Percentiles rank a stretch among this genome's conserved stretches.
These are phyloP conservation scores for Grallaria varia DNA, from an alignment of 2,113 vertebrate species.

Conservation along the genomic window DNA sequence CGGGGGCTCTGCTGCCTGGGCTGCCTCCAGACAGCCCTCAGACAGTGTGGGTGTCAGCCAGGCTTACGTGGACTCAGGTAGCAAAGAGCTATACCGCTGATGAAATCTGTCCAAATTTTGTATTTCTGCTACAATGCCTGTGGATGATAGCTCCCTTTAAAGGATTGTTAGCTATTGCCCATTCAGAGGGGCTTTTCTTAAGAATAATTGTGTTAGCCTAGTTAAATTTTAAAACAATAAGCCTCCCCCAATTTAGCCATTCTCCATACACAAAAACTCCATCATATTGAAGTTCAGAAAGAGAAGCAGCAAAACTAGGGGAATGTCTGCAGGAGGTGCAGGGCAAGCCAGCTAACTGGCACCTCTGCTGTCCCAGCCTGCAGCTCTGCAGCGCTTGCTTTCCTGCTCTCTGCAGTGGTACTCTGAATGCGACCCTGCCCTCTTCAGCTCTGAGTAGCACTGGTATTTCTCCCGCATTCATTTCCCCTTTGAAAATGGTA, in stretches of 20 bases:
- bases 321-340: background rate
- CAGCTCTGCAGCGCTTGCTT: background rate
- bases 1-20: accelerated
- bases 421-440: too few relatives aligned
- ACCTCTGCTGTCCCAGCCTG: background rate
- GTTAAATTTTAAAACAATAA: background rate
- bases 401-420: accelerated
- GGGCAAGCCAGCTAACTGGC: background rate
- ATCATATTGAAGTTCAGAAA: background rate
- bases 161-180: background rate
- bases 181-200: background rate
- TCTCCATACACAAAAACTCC: background rate
- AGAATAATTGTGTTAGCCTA: background rate
- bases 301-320: background rate
- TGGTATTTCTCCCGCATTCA: accelerated
- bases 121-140: background rate
- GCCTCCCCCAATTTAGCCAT: accelerated
- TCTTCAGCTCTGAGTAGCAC: background rate
- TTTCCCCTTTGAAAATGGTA: background rate
- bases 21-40: accelerated
- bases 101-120: background rate
- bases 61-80: background rate
- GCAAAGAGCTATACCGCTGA: background rate
- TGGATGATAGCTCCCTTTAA: background rate
- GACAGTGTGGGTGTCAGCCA: accelerated